Percentiles rank a stretch among this genome's conserved stretches.
phyloP scores from a whole-genome alignment of 2,888 invertebrate genomes.

The Catocala sponsa region DNA sequence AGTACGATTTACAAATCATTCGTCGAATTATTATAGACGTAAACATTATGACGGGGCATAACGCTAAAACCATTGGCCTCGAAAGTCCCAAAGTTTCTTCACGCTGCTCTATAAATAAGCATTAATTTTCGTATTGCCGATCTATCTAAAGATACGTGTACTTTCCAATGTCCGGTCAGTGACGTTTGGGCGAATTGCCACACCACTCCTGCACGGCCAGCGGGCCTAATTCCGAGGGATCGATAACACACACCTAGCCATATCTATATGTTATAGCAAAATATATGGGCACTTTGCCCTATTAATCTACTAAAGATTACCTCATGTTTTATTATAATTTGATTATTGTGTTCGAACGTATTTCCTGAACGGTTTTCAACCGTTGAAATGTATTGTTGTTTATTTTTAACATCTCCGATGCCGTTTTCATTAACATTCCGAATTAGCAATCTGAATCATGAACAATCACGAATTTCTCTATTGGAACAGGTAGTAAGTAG shows the following conservation, averaged over 20 bases:
- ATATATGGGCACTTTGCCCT: slow-evolving; percentile 13
- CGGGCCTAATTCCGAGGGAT: slow-evolving; percentile 39
- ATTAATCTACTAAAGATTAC: slow-evolving; percentile 12
- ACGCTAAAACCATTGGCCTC: slow-evolving; percentile 66
- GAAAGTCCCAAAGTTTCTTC: slow-evolving; percentile 56
- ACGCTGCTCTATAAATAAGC: slow-evolving; percentile 73
- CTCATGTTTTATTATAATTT: slow-evolving; percentile 20
- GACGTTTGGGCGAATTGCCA: slow-evolving; percentile 58
- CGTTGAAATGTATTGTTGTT: slow-evolving; percentile 21
- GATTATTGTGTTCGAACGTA: slow-evolving; percentile 17
- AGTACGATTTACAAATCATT: slow-evolving; percentile 1
- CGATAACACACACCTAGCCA: slow-evolving; percentile 12
- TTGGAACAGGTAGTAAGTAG: slow-evolving; percentile 53
- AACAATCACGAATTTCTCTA: slow-evolving; percentile 54
- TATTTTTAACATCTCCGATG: slow-evolving; percentile 27
- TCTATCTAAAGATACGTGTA: slow-evolving; percentile 64
- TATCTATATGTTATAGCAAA: slow-evolving; percentile 8
- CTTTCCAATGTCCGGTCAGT: slow-evolving; percentile 70
- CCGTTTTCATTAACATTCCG: slow-evolving; percentile 30
- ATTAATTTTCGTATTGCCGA: slow-evolving; percentile 59
- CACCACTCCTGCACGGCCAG: slow-evolving; percentile 52
- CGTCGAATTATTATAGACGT: slow-evolving; percentile 50
- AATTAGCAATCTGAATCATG: slow-evolving; percentile 42
- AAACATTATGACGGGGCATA: slow-evolving; percentile 60
- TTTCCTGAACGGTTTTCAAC: slow-evolving; percentile 30